phyloP scores from a whole-genome alignment of 2,797 vertebrate species.

The Denticeps clupeoides region DNA sequence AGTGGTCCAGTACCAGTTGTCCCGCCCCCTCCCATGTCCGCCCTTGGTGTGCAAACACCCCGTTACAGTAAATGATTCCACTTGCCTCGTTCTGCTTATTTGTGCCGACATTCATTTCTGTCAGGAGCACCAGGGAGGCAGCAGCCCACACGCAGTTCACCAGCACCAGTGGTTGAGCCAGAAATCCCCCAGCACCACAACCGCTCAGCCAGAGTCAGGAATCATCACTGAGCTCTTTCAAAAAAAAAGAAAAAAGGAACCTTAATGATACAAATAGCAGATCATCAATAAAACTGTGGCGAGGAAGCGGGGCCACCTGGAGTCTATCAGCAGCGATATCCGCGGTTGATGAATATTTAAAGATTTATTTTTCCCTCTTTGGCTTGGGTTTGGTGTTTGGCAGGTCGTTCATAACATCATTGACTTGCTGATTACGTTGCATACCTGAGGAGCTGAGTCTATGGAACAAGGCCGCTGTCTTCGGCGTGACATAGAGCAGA shows the following conservation, averaged over 20 bases:
- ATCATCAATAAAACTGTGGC: slow-evolving; percentile 5
- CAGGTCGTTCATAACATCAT: slow-evolving; percentile 29
- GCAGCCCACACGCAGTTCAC: slow-evolving; percentile 13
- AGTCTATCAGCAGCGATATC: background rate
- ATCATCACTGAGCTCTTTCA: background rate
- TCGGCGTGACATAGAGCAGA: background rate
- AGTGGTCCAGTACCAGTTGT: background rate
- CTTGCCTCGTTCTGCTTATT: background rate
- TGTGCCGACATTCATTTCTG: background rate
- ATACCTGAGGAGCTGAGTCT: slow-evolving; percentile 29
- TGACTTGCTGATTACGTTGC: slow-evolving; percentile 22
- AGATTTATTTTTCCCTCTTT: slow-evolving; percentile 19
- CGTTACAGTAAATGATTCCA: slow-evolving; percentile 13
- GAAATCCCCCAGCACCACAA: background rate
- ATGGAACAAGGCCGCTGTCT: slow-evolving; percentile 9
- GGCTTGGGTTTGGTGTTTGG: slow-evolving; percentile 22
- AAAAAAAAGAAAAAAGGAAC: too few species aligned
- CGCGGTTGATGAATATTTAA: slow-evolving; percentile 8
- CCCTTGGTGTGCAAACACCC: slow-evolving; percentile 5
- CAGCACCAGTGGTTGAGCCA: background rate
- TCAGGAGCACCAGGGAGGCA: background rate
- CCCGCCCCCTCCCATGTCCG: background rate
- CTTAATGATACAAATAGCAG: slow-evolving; percentile 7
- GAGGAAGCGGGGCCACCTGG: background rate
- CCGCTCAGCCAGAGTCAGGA: background rate